phyloP scores from a whole-genome alignment of 2,888 invertebrate genomes.

The Xestia rhomboidea region DNA sequence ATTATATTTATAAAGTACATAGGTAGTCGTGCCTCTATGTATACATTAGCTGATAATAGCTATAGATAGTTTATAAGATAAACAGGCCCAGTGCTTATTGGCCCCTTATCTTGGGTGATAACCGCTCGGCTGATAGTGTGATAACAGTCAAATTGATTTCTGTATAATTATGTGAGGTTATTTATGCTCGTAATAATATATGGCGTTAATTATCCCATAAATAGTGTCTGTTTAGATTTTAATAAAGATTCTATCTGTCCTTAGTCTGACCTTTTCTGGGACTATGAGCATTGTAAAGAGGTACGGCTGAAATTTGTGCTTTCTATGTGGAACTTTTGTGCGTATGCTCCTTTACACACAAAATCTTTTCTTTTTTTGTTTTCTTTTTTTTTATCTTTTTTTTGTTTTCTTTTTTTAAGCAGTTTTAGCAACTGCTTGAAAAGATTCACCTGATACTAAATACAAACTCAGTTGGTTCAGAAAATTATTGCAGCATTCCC shows the following conservation, averaged over 20 bases:
- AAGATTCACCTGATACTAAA: background rate
- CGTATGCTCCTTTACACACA: background rate
- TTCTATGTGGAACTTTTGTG: background rate
- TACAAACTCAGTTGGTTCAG: background rate
- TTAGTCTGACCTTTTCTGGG: no score
- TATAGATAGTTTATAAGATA: conserved; percentile 55
- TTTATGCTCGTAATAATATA: background rate
- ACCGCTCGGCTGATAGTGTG: conserved; percentile 43
- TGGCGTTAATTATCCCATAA: background rate
- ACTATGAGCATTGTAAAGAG: background rate
- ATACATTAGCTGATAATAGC: conserved; percentile 28
- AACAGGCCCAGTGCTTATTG: conserved; percentile 51
- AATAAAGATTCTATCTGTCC: background rate
- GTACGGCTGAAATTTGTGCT: background rate
- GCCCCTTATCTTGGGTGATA: conserved; percentile 59
- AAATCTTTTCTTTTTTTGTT: no score
- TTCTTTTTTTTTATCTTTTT: no score
- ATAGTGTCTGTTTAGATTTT: background rate
- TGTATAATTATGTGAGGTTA: conserved; percentile 42
- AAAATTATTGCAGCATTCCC: background rate
- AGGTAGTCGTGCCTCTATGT: conserved; percentile 31
- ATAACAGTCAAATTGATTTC: conserved; percentile 62
- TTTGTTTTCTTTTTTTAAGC: no score
- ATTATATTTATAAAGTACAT: conserved; percentile 17
- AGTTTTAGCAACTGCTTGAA: no score